Conservation (phyloP, 2,888 invertebrate species). For the Dermolepida albohirtum region DNA sequence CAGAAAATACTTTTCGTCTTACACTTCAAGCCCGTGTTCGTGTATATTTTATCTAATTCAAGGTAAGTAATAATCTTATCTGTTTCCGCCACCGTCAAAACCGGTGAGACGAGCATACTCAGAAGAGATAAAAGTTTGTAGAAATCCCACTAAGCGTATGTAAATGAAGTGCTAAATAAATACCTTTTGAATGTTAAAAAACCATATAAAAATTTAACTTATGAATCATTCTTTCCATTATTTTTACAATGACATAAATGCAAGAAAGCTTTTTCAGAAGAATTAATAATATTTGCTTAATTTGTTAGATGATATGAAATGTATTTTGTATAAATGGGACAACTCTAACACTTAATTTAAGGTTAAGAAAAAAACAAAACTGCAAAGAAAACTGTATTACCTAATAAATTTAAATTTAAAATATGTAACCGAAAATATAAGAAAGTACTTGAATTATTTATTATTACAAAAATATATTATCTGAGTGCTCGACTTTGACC, state of each 20-base stretch:
- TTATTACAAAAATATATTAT: no score
- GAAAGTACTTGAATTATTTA: no score
- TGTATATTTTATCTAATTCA: slow-evolving; percentile 12
- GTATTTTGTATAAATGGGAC: no score
- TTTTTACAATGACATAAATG: background rate
- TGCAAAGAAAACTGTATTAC: no score
- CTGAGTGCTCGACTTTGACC: no score
- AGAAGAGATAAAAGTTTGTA: slow-evolving; percentile 14
- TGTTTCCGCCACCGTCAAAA: slow-evolving; percentile 31
- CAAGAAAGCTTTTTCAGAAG: background rate
- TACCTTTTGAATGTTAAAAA: background rate
- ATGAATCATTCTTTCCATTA: slow-evolving; percentile 9
- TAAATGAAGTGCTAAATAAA: background rate
- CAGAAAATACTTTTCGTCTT: no score
- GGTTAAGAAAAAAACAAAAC: no score
- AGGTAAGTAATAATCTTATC: slow-evolving; percentile 32
- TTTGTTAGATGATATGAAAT: no score
- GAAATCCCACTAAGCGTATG: background rate
- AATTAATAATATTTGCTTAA: no score
- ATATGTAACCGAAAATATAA: no score
- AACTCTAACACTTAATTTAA: no score
- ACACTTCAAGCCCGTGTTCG: background rate
- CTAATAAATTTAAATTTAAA: no score
- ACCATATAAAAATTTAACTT: slow-evolving; percentile 11
- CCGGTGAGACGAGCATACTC: slow-evolving; percentile 13